phyloP scores from a whole-genome alignment of 23 tunicate genomes.

The Corella eumyota region DNA sequence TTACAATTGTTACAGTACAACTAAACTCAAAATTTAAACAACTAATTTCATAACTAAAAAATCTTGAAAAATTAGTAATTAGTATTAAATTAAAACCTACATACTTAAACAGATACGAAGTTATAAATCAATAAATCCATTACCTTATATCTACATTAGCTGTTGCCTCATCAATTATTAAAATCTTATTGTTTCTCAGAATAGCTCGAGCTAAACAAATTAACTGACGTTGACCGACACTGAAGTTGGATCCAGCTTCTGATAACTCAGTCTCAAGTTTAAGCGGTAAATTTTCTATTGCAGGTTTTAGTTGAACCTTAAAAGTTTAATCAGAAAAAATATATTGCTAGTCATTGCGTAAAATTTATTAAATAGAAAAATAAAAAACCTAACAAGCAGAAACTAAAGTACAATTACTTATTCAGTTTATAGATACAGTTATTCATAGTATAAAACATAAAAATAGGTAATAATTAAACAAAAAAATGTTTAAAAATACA shows the following conservation, averaged over 20 bases:
- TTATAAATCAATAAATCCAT: too few species aligned
- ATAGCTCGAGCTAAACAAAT: conserved; percentile 94
- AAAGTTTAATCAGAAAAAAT: neutral
- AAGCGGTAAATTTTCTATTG: conserved; percentile 37
- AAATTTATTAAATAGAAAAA: neutral
- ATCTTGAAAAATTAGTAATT: too few species aligned
- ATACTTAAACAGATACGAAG: too few species aligned
- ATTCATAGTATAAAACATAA: neutral
- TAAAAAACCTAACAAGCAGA: neutral
- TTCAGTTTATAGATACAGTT: neutral
- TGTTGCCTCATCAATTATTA: conserved; percentile 97
- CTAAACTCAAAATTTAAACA: too few species aligned
- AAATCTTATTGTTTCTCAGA: conserved; percentile 50
- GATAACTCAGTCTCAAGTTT: conserved; percentile 48
- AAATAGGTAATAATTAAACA: too few species aligned
- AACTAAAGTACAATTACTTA: neutral
- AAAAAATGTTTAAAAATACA: too few species aligned
- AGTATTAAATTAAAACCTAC: too few species aligned
- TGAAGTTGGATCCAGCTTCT: conserved; percentile 81
- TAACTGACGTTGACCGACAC: conserved; percentile 94
- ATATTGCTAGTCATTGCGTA: neutral
- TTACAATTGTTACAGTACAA: too few species aligned
- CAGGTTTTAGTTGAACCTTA: conserved; percentile 64
- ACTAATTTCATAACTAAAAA: too few species aligned
- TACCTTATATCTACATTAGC: conserved; percentile 92